Conservation (phyloP, 2,888 invertebrate species). For the Flexamia atlantica region DNA sequence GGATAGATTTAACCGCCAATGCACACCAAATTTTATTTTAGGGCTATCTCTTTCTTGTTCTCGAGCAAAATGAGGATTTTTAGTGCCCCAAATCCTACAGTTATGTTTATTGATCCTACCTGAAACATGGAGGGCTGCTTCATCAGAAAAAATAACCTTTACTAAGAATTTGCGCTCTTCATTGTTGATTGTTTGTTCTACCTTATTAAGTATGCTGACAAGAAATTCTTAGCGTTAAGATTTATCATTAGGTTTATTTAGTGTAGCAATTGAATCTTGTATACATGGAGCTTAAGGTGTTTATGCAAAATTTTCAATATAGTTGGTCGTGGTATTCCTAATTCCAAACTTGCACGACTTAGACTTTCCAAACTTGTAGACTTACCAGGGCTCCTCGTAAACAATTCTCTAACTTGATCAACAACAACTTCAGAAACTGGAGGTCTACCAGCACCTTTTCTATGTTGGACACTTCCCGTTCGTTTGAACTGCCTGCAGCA, state of each 20-base stretch:
- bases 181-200: conserved; percentile 17
- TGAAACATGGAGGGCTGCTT: conserved; percentile 55
- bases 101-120: conserved; percentile 52
- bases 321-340: conserved; percentile 32
- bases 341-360: conserved; percentile 39
- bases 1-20: no score
- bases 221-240: conserved; percentile 19
- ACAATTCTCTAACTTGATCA: conserved; percentile 39
- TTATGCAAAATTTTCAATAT: conserved; percentile 30
- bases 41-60: conserved; percentile 49
- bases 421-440: conserved; percentile 43
- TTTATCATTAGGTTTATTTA: conserved; percentile 14
- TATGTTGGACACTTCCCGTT: conserved; percentile 47
- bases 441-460: conserved; percentile 51
- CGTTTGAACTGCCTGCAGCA: conserved; percentile 29
- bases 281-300: conserved; percentile 40
- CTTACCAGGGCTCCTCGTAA: conserved; percentile 47
- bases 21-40: conserved; percentile 54
- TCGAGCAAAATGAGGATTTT: conserved; percentile 48
- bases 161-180: conserved; percentile 14
- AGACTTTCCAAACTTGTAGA: conserved; percentile 34
- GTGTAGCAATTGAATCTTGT: conserved; percentile 27
- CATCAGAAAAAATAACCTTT: conserved; percentile 28
- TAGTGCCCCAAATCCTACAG: conserved; percentile 48
- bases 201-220: conserved; percentile 2